phyloP scores from a whole-genome alignment of 2,797 vertebrate genomes.

The Mormyrops attenuatus region DNA sequence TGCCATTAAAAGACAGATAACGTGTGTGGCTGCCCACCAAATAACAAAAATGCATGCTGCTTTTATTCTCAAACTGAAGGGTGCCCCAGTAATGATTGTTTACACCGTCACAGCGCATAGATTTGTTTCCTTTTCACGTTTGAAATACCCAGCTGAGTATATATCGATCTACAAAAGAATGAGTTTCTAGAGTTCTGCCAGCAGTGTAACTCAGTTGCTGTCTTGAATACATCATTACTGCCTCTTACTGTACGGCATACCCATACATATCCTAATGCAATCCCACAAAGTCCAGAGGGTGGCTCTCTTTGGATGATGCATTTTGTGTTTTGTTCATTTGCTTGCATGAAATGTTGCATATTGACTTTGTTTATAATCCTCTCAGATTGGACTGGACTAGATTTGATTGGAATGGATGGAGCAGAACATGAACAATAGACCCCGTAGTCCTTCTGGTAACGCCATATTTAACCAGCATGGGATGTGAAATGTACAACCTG shows the following conservation, averaged over 20 bases:
- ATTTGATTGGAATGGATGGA: not conserved
- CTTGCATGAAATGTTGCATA: not conserved
- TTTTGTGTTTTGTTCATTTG: constrained; percentile 1
- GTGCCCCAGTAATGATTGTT: not conserved
- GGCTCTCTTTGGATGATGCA: not conserved
- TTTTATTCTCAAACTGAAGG: not conserved
- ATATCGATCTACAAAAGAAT: not conserved
- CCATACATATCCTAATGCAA: not conserved
- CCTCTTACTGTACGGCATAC: not conserved
- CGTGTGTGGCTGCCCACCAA: not conserved
- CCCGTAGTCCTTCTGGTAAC: not conserved
- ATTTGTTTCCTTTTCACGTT: not conserved
- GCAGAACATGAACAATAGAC: not conserved
- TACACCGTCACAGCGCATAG: not conserved
- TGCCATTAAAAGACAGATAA: not conserved
- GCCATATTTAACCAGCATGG: constrained; percentile 6
- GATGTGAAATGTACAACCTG: not conserved
- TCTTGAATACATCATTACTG: not conserved
- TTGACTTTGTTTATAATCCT: not conserved
- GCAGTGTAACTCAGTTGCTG: not conserved
- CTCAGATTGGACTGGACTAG: not conserved
- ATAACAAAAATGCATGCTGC: not conserved
- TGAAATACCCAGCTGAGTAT: not conserved
- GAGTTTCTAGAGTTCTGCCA: not conserved
- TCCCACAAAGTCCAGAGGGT: not conserved